Conservation (phyloP, 2,113 vertebrate species). For the Ammodramus savannarum region DNA sequence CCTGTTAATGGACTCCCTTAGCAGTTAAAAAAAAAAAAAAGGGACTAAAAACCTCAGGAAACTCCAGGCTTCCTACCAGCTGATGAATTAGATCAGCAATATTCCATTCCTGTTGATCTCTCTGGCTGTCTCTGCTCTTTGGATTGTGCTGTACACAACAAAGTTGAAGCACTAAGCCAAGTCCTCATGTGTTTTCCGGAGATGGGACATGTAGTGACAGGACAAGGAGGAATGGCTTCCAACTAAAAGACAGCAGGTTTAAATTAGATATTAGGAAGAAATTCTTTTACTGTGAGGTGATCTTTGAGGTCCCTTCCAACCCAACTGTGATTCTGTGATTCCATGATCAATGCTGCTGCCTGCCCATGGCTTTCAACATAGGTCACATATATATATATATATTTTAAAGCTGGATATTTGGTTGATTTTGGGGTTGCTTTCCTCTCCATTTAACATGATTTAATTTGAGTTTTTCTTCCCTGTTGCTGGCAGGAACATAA, state of each 20-base stretch:
- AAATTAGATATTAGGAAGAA: neutral
- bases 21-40: neutral
- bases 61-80: neutral
- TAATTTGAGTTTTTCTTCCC: neutral
- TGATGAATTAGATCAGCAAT: neutral
- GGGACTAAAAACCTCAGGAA: neutral
- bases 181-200: neutral
- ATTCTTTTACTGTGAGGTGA: neutral
- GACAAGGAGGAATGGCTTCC: neutral
- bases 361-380: neutral
- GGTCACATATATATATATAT: neutral
- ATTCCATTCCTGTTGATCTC: neutral
- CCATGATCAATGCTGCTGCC: neutral
- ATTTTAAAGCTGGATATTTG: neutral
- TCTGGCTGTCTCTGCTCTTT: neutral
- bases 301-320: neutral
- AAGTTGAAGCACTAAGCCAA: neutral
- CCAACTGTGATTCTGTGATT: neutral
- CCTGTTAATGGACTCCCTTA: neutral
- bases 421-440: rapidly evolving
- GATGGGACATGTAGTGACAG: neutral
- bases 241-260: neutral
- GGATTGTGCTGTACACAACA: neutral
- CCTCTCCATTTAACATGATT: neutral
- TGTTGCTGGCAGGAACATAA: neutral